Base-by-base conservation (phyloP, 2,888 invertebrate species). In the Hirudinaria manillensis region DNA sequence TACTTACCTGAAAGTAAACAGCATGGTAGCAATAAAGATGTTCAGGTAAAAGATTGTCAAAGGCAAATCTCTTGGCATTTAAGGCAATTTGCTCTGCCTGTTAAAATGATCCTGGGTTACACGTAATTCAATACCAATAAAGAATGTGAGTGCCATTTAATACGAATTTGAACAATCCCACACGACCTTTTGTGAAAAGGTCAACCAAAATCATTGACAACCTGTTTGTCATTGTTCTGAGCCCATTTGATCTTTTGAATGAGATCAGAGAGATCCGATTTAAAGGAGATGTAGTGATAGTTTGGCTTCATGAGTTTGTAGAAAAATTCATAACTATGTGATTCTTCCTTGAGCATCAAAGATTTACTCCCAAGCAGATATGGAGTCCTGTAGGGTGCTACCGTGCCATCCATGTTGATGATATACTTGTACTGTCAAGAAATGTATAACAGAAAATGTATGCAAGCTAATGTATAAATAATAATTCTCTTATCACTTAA, bases 271-370 rank as follows among this genome's bases (percentile, higher is more conserved):
- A 97, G 87, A 85, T 96, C 91, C 68, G 88, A 86, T 81, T 91
- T 89, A 55, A 96, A 87, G 10, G 94, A 92, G 75, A 97, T 87
- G 84, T 90, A 98, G 86, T 98, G 96, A 80, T 89, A 87, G 86
- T 90, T 89, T 0, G 93, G 90, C 76, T 87, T 83, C 19, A 96
- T 85, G 79, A 91, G 88, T 56, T 88, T 80, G 83, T 98, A 98
- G 86, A 95, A 98, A 87, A 93, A 92, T 87, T 98, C 97, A 84
- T 94, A 93, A 86, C 93, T 97, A n/a, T 89, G 89, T 0, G 97
- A 97, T 36, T 92, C 90, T 86, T 95, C 95, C 86, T 98, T 98
- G 21, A 98, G 88, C 21, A 96, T 90, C 77, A 94, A 86, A 0
- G 93, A 90, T 81, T 93, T 92, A 0, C 96, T 95, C 67, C 90